phyloP scores from a whole-genome alignment of 2,113 vertebrate species.

The Leiothrix lutea region DNA sequence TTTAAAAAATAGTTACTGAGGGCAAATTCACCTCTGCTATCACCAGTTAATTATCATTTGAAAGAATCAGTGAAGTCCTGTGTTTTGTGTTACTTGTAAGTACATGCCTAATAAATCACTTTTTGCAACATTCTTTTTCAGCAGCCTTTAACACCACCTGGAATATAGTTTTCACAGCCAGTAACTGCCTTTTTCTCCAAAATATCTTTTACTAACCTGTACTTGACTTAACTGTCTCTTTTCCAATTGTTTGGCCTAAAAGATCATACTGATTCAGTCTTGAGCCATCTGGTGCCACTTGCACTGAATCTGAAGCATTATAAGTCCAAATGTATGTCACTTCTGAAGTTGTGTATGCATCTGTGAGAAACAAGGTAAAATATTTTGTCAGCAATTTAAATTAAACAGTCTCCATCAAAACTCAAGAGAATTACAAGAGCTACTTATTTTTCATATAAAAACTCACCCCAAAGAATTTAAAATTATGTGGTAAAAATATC shows the following conservation, averaged over 20 bases:
- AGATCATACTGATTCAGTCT: conserved; percentile 96
- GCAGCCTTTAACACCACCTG: background rate
- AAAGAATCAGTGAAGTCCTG: background rate
- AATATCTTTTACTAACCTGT: conserved; percentile 82
- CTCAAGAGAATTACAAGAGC: background rate
- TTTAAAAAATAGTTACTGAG: background rate
- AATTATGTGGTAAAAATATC: background rate
- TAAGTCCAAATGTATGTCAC: conserved; percentile 96
- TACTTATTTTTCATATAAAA: background rate
- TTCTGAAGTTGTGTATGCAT: conserved; percentile 95
- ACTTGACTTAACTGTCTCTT: conserved; percentile 95
- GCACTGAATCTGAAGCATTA: conserved; percentile 92
- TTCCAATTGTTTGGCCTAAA: conserved; percentile 92
- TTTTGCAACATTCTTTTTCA: background rate
- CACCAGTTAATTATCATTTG: background rate
- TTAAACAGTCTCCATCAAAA: background rate
- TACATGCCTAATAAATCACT: background rate
- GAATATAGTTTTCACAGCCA: background rate
- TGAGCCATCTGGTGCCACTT: conserved; percentile 94
- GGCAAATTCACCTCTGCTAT: background rate
- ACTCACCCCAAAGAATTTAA: background rate
- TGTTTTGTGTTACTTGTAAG: background rate
- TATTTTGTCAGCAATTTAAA: background rate
- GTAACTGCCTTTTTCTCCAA: background rate
- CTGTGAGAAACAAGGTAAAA: conserved; percentile 64